Evolutionary conservation across 2,113 vertebrate genomes (phyloP).

Genomic region (Gambusia holbrooki): DNA sequence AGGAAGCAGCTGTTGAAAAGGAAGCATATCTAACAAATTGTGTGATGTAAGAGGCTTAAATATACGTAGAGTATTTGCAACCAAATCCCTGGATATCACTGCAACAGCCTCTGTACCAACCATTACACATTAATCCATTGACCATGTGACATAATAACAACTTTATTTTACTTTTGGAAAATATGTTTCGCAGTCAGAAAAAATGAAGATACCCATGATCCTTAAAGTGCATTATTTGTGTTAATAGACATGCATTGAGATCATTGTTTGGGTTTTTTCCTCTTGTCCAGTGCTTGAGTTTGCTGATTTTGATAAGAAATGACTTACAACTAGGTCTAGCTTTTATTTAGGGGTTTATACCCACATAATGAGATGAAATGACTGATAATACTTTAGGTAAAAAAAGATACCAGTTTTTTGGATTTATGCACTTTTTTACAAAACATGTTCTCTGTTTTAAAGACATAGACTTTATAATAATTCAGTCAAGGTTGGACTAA

Average conservation of each 20-base stretch:
- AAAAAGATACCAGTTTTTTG: neutral
- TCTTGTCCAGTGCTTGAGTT: neutral
- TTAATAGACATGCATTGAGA: neutral
- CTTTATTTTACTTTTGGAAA: conserved; percentile 5
- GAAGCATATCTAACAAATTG: conserved; percentile 52
- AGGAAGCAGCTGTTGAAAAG: conserved; percentile 65
- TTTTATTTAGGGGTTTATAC: neutral
- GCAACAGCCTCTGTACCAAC: conserved; percentile 17
- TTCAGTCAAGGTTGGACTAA: neutral
- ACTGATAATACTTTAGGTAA: neutral
- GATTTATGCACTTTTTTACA: neutral
- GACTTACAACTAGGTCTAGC: too few species aligned
- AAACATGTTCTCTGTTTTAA: neutral
- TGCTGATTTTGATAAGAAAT: neutral
- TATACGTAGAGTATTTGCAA: conserved; percentile 38
- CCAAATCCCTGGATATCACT: conserved; percentile 9
- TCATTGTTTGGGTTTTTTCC: neutral
- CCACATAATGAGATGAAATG: neutral
- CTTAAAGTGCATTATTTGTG: too few species aligned
- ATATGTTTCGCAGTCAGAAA: conserved; percentile 8
- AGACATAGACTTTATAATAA: neutral
- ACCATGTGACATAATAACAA: conserved; percentile 21
- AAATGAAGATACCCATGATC: too few species aligned
- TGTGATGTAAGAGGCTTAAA: conserved; percentile 53
- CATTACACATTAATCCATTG: conserved; percentile 5